phyloP scores from a whole-genome alignment of 2,888 invertebrate genomes.

The Phyllotreta striolata region DNA sequence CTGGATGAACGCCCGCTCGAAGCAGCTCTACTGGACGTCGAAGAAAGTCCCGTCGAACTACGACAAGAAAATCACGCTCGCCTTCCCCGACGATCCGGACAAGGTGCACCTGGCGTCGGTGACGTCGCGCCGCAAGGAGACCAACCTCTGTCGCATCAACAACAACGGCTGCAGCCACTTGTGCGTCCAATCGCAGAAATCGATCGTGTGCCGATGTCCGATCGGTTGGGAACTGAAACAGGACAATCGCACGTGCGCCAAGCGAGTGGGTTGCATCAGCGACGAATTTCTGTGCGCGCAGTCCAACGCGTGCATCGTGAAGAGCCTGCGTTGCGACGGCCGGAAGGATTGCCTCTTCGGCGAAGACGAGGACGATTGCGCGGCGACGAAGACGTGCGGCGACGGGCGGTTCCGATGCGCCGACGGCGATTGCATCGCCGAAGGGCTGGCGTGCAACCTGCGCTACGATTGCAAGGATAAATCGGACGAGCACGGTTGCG shows the following conservation, averaged over 20 bases:
- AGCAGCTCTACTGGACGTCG: slow-evolving; percentile 69
- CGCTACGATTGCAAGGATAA: slow-evolving; percentile 65
- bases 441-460: slow-evolving; percentile 63
- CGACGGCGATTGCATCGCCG: slow-evolving; percentile 57
- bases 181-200: slow-evolving; percentile 66
- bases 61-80: slow-evolving; percentile 58
- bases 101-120: slow-evolving; percentile 65
- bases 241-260: slow-evolving; percentile 67
- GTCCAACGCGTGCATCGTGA: slow-evolving; percentile 62
- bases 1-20: slow-evolving; percentile 71
- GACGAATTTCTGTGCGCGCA: slow-evolving; percentile 60
- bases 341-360: slow-evolving; percentile 55
- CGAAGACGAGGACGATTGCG: slow-evolving; percentile 59
- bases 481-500: slow-evolving; percentile 67
- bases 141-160: slow-evolving; percentile 67
- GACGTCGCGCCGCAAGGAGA: slow-evolving; percentile 53
- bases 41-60: slow-evolving; percentile 59
- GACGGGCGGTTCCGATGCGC: slow-evolving; percentile 63
- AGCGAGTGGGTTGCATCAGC: slow-evolving; percentile 61
- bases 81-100: slow-evolving; percentile 52
- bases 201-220: slow-evolving; percentile 70
- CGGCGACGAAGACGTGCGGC: slow-evolving; percentile 56
- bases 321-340: slow-evolving; percentile 55
- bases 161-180: slow-evolving; percentile 78
- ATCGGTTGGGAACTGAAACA: slow-evolving; percentile 66